phyloP scores from a whole-genome alignment of 2,888 invertebrate species.

The Clostera curtula region DNA sequence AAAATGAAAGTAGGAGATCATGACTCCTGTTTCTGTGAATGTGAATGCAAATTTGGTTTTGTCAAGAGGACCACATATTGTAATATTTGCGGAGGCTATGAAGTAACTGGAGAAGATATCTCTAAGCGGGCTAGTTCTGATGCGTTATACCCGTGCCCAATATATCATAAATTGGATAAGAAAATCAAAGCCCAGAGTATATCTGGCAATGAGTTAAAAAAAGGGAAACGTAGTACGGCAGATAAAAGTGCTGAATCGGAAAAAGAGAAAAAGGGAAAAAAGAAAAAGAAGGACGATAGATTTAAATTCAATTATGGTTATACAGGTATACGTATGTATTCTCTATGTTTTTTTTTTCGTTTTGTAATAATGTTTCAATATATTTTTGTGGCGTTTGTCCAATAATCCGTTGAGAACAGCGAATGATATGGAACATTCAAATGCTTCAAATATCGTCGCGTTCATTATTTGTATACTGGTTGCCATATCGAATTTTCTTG shows the following conservation, averaged over 20 bases:
- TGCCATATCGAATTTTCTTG: too few relatives aligned
- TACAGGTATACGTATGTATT: constrained; percentile 69
- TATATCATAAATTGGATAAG: constrained; percentile 50
- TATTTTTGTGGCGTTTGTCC: too few relatives aligned
- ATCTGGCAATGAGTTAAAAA: constrained; percentile 45
- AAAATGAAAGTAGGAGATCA: constrained; percentile 37
- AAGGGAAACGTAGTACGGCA: constrained; percentile 14
- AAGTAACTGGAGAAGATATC: constrained; percentile 45
- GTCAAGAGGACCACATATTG: constrained; percentile 57
- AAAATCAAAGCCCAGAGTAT: constrained; percentile 40
- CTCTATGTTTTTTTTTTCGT: constrained; percentile 15
- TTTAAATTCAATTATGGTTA: constrained; percentile 66
- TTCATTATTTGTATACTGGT: too few relatives aligned
- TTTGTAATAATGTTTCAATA: too few relatives aligned
- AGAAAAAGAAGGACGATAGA: constrained; percentile 44
- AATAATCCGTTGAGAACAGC: too few relatives aligned
- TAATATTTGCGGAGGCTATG: constrained; percentile 54
- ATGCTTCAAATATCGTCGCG: too few relatives aligned
- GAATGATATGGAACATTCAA: too few relatives aligned
- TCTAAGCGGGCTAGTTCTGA: constrained; percentile 21
- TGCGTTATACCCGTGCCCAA: constrained; percentile 53
- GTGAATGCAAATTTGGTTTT: constrained; percentile 57
- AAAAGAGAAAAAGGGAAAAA: constrained; percentile 47
- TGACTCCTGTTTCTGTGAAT: constrained; percentile 51
- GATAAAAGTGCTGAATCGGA: constrained; percentile 44